Conservation (phyloP, 2,888 invertebrate genomes). For the Gandaritis pyraliata region DNA sequence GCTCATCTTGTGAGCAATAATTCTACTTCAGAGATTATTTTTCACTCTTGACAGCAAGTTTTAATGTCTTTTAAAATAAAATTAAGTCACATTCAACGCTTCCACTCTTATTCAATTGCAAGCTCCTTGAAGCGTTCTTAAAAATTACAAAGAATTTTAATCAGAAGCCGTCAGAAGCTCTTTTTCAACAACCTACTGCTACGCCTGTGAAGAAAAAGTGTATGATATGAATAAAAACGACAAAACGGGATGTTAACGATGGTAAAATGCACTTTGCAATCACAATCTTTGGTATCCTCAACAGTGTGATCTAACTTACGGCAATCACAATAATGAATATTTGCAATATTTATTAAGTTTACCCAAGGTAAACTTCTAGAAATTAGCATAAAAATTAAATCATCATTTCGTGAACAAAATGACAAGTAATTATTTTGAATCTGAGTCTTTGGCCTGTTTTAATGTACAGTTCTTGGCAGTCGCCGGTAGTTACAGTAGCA, state of each 20-base stretch:
- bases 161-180: constrained; percentile 6
- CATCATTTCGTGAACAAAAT: constrained; percentile 59
- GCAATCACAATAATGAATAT: constrained; percentile 33
- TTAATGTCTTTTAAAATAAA: constrained; percentile 80
- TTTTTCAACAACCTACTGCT: background rate
- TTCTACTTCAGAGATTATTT: constrained; percentile 76
- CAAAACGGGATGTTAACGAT: no score
- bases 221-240: no score
- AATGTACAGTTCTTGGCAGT: constrained; percentile 46
- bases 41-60: constrained; percentile 79
- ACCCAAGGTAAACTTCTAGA: constrained; percentile 42
- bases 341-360: no score
- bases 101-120: constrained; percentile 48
- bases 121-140: constrained; percentile 43
- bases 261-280: background rate
- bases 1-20: constrained; percentile 79
- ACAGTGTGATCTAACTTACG: constrained; percentile 29
- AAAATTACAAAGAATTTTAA: constrained; percentile 36
- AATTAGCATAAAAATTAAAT: constrained; percentile 61
- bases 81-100: constrained; percentile 68
- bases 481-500: constrained; percentile 4
- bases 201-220: background rate
- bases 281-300: background rate
- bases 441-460: constrained; percentile 57
- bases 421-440: constrained; percentile 69